Percentiles rank a stretch among this genome's conserved stretches.
These are phyloP conservation scores for Drosophila crucigera DNA, from an alignment of 2,888 invertebrate genomes.

Conservation along the genomic window DNA sequence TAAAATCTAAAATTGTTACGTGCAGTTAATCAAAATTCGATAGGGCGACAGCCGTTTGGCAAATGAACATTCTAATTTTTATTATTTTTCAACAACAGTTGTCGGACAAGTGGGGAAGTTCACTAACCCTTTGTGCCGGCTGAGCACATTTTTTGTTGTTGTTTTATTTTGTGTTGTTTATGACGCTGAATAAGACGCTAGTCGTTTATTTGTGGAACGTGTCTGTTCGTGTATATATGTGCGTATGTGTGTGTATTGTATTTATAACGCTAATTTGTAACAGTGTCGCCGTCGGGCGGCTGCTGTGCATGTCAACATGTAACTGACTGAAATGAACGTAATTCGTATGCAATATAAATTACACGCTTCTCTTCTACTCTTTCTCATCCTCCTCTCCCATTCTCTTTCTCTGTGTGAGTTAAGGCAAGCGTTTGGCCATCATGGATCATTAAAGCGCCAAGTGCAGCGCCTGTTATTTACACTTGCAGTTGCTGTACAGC, in stretches of 20 bases:
- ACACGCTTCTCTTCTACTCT: conserved; percentile 32
- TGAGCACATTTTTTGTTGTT: conserved; percentile 5
- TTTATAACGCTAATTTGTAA: conserved; percentile 77
- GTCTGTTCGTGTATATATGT: conserved; percentile 19
- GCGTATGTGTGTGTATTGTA: conserved; percentile 42
- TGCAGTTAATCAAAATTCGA: conserved; percentile 44
- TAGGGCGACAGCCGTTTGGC: conserved; percentile 34
- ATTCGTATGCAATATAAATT: conserved; percentile 75
- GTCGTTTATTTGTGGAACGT: conserved; percentile 46
- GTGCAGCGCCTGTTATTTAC: conserved; percentile 54
- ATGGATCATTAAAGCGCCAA: conserved; percentile 67
- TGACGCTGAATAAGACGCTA: conserved; percentile 35
- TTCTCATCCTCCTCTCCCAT: conserved; percentile 1
- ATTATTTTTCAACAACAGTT: conserved; percentile 35
- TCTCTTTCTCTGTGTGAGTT: neutral
- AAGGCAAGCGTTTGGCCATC: conserved; percentile 36
- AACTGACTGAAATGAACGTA: conserved; percentile 73
- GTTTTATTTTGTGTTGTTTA: conserved; percentile 50
- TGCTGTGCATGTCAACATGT: conserved; percentile 70
- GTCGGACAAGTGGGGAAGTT: conserved; percentile 46
- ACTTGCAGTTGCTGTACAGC: conserved; percentile 14
- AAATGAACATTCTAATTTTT: conserved; percentile 72
- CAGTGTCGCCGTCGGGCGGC: conserved; percentile 33
- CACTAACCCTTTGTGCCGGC: conserved; percentile 58
- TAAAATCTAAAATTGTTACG: neutral